phyloP scores from a whole-genome alignment of 2,888 invertebrate species.

The Drosophila dives region DNA sequence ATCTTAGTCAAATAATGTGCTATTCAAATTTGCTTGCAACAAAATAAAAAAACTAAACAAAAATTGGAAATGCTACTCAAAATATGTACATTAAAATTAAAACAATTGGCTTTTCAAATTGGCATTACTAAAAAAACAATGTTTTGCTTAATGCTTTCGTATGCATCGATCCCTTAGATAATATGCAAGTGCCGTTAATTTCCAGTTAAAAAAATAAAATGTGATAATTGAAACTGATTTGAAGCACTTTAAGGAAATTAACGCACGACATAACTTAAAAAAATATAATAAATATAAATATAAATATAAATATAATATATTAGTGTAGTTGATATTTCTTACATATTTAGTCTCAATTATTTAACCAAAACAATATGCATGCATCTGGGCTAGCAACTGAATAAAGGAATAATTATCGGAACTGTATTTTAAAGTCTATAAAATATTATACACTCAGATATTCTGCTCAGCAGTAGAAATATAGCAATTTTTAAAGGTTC shows the following conservation, averaged over 20 bases:
- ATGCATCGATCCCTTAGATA: slow-evolving; percentile 24
- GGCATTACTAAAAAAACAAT: slow-evolving; percentile 28
- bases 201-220: slow-evolving; percentile 16
- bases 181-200: slow-evolving; percentile 50
- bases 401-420: background rate
- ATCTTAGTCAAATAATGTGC: slow-evolving; percentile 41
- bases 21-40: slow-evolving; percentile 56
- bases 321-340: slow-evolving; percentile 31
- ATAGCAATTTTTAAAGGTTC: slow-evolving; percentile 21
- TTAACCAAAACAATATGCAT: slow-evolving; percentile 37
- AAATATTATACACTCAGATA: background rate
- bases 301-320: slow-evolving; percentile 5
- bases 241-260: slow-evolving; percentile 39
- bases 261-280: slow-evolving; percentile 21
- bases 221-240: slow-evolving; percentile 12
- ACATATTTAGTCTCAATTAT: slow-evolving; percentile 6
- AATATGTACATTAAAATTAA: slow-evolving; percentile 12
- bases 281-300: slow-evolving; percentile 4
- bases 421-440: background rate
- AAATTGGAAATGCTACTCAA: slow-evolving; percentile 26
- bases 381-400: slow-evolving; percentile 17
- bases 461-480: background rate
- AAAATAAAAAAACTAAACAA: background rate
- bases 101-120: slow-evolving; percentile 47
- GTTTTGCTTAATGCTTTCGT: slow-evolving; percentile 44